phyloP scores from a whole-genome alignment of 35 echinoderm and acorn worm species.

The Lytechinus variegatus region DNA sequence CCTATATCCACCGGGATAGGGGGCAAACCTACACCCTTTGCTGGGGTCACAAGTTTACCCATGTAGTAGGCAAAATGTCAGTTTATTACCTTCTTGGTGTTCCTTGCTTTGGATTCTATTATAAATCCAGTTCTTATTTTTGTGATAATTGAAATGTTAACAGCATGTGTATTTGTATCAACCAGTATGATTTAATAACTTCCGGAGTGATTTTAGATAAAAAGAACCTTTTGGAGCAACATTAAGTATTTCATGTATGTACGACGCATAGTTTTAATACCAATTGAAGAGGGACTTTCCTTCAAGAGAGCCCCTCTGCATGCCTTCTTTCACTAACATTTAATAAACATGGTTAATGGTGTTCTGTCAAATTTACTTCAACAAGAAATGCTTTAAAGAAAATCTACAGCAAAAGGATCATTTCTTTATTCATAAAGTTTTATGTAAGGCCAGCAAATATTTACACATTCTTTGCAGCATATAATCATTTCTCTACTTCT shows the following conservation, averaged over 20 bases:
- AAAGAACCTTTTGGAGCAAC: background rate
- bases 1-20: background rate
- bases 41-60: constrained; percentile 8
- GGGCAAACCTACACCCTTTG: background rate
- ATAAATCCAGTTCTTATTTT: background rate
- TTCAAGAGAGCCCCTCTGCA: background rate
- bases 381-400: background rate
- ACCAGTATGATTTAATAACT: background rate
- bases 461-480: background rate
- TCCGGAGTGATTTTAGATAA: background rate
- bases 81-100: background rate
- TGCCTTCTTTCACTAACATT: background rate
- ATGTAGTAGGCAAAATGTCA: background rate
- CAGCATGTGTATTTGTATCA: background rate
- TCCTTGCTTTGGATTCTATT: background rate
- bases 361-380: background rate
- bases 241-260: background rate
- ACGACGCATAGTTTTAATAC: too few relatives aligned
- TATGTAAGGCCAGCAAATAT: background rate
- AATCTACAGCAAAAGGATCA: background rate
- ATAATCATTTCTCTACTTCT: background rate
- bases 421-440: background rate
- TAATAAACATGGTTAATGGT: background rate
- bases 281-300: background rate
- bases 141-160: background rate